phyloP scores from a whole-genome alignment of 2,797 vertebrate species.

The Apodemus agrarius region DNA sequence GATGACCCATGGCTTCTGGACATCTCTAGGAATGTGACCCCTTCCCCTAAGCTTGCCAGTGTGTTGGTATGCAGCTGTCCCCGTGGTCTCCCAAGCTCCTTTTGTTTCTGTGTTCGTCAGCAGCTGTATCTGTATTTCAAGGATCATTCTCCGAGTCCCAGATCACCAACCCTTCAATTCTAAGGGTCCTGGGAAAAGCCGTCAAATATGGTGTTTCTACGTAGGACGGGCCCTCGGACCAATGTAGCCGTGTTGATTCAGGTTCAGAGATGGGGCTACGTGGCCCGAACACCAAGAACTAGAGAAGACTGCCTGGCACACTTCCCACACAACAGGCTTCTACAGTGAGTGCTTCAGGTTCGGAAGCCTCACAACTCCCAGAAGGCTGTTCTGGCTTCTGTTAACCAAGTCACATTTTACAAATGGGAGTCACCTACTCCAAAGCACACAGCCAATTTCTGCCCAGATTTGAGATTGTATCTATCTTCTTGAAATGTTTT shows the following conservation, averaged over 20 bases:
- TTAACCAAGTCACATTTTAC: not conserved
- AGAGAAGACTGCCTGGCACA: not conserved
- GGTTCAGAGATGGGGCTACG: not conserved
- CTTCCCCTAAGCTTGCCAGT: not conserved
- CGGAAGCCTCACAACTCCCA: not conserved
- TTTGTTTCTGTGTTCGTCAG: not conserved
- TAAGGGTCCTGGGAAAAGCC: not conserved
- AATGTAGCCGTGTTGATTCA: not conserved
- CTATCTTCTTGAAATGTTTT: not conserved
- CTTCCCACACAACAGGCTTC: not conserved
- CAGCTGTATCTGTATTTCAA: not conserved
- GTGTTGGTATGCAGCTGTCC: not conserved
- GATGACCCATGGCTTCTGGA: not conserved
- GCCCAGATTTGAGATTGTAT: not conserved
- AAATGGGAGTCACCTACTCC: not conserved
- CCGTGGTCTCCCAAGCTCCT: not conserved
- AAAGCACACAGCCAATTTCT: not conserved
- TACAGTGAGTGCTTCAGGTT: not conserved
- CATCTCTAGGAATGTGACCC: not conserved
- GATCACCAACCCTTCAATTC: not conserved
- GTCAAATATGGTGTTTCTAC: not conserved
- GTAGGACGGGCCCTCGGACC: not conserved
- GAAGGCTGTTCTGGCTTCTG: not conserved
- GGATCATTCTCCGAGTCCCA: not conserved
- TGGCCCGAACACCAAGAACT: too few relatives aligned